Evolutionary conservation across 2,113 vertebrate genomes (phyloP).

Genomic region (Colinus virginianus): DNA sequence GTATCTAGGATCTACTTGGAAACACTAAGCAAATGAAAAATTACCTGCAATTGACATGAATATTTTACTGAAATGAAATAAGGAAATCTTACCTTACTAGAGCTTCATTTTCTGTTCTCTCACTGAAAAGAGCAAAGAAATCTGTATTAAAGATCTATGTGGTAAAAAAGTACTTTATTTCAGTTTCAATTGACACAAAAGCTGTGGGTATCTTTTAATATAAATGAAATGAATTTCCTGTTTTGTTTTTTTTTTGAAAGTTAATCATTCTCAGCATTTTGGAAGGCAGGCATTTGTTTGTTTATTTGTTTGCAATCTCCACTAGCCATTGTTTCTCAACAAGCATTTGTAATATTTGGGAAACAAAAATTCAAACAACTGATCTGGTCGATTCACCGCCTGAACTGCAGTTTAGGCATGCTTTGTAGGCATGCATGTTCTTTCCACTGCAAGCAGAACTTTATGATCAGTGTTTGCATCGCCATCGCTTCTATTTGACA

Average conservation of each 20-base stretch:
- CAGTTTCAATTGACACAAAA: not conserved
- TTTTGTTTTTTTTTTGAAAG: not conserved
- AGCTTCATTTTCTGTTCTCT: constrained; percentile 62
- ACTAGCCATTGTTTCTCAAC: not conserved
- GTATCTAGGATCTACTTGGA: not conserved
- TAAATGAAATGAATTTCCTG: not conserved
- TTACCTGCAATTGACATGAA: not conserved
- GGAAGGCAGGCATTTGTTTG: not conserved
- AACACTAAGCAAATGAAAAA: not conserved
- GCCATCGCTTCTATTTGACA: not conserved
- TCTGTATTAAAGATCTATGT: constrained; percentile 24
- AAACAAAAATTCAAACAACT: not conserved
- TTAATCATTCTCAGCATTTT: not conserved
- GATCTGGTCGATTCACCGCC: not conserved
- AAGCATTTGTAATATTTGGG: constrained; percentile 4
- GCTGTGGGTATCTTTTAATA: not conserved
- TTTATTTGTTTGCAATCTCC: not conserved
- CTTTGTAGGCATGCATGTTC: not conserved
- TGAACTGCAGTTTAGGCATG: not conserved
- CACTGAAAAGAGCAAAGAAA: constrained; percentile 63
- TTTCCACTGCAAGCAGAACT: not conserved
- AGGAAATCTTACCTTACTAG: constrained; percentile 32
- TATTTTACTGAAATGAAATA: not conserved
- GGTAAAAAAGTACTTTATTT: not conserved
- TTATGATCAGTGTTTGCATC: not conserved